phyloP scores from a whole-genome alignment of 2,888 invertebrate species.

The Cerastis leucographa region DNA sequence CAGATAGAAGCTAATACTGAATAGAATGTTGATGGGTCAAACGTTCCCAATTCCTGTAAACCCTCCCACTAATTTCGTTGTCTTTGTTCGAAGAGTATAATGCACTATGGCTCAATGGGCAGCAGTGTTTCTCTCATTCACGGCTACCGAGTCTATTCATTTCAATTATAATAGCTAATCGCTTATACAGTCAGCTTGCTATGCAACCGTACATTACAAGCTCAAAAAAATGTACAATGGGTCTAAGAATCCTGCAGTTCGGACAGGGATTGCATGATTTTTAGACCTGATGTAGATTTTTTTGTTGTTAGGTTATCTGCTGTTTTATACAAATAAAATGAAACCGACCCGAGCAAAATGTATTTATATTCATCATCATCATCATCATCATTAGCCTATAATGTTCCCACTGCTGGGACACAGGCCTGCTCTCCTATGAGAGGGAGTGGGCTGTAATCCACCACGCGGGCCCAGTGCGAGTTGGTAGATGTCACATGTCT shows the following conservation, averaged over 20 bases:
- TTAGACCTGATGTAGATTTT: background rate
- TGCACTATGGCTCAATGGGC: background rate
- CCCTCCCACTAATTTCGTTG: background rate
- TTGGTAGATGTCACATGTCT: too few relatives aligned
- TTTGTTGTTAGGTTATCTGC: background rate
- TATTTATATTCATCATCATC: background rate
- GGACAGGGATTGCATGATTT: background rate
- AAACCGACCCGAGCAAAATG: background rate
- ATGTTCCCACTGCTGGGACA: too few relatives aligned
- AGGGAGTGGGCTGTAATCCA: too few relatives aligned
- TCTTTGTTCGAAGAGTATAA: background rate
- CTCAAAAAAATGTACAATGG: too few relatives aligned
- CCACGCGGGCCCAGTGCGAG: too few relatives aligned
- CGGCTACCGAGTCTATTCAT: background rate
- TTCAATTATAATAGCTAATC: background rate
- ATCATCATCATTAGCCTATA: too few relatives aligned
- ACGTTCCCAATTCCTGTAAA: background rate
- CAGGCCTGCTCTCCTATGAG: too few relatives aligned
- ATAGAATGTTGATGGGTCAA: background rate
- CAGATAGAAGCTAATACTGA: background rate
- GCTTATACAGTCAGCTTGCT: background rate
- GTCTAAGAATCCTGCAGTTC: too few relatives aligned
- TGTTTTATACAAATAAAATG: background rate
- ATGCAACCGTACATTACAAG: background rate
- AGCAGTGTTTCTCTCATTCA: constrained; percentile 2